These are phyloP conservation scores for Manis crassicaudata DNA, from an alignment of 2,797 vertebrate genomes.

Conservation along the genomic window DNA sequence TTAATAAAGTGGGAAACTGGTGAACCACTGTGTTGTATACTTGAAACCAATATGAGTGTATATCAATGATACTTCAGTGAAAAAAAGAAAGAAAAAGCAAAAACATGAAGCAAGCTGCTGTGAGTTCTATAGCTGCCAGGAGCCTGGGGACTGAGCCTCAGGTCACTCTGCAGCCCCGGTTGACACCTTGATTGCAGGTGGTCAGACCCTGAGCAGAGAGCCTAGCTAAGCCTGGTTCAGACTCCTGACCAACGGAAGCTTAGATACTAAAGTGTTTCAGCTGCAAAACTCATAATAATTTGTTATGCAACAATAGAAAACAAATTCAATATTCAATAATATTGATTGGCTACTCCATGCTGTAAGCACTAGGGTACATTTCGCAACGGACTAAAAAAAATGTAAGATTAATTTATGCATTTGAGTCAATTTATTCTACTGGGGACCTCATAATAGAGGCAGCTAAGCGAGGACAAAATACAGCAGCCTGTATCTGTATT, in stretches of 20 bases:
- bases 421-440: neutral
- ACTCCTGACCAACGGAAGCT: neutral
- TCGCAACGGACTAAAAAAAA: neutral
- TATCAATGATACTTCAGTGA: too few relatives aligned
- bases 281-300: neutral
- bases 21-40: too few relatives aligned
- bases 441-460: neutral
- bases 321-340: neutral
- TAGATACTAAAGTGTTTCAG: neutral
- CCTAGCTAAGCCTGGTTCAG: neutral
- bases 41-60: too few relatives aligned
- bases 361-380: neutral
- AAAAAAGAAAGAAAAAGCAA: too few relatives aligned
- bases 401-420: neutral
- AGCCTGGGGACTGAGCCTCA: neutral
- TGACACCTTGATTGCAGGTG: neutral
- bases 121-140: neutral
- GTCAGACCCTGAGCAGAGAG: neutral
- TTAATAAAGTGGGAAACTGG: too few relatives aligned
- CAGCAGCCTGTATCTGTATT: neutral
- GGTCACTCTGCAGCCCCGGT: neutral
- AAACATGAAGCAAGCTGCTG: neutral
- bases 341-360: neutral
- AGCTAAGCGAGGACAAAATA: neutral
- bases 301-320: neutral